Evolutionary conservation across 2,797 vertebrate species (phyloP).

Genomic region (Thaleichthys pacificus): DNA sequence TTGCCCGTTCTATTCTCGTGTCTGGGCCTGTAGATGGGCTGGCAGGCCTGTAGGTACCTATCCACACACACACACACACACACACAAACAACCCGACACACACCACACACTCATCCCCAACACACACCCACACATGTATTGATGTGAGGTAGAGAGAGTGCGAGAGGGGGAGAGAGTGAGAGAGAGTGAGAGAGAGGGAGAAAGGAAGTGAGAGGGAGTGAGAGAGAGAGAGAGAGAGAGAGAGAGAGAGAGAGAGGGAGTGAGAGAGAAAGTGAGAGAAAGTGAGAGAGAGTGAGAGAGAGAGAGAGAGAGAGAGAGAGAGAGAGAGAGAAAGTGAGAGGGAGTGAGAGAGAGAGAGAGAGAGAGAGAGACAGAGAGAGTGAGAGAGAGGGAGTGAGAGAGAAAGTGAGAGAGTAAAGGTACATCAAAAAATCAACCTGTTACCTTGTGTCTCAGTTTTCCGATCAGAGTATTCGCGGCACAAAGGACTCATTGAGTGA

Average conservation of each 20-base stretch:
- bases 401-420: conserved; percentile 16
- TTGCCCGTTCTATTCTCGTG: neutral
- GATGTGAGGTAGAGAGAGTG: neutral
- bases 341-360: conserved; percentile 4
- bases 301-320: neutral
- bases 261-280: neutral
- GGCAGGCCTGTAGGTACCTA: conserved; percentile 30
- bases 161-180: neutral
- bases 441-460: conserved; percentile 76
- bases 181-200: conserved; percentile 10
- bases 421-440: conserved; percentile 64
- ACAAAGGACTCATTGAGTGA: conserved; percentile 82
- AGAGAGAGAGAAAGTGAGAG: conserved; percentile 12
- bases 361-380: neutral
- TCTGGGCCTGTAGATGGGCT: too few species aligned
- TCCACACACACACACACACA: conserved; percentile 40
- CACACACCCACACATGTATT: conserved; percentile 33
- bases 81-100: neutral
- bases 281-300: too few species aligned
- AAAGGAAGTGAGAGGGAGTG: neutral
- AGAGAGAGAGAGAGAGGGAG: conserved; percentile 12
- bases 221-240: neutral
- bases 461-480: conserved; percentile 74
- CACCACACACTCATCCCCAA: conserved; percentile 6
- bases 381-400: neutral